Conservation (phyloP, 2,113 vertebrate species). For the Amazona guildingii region DNA sequence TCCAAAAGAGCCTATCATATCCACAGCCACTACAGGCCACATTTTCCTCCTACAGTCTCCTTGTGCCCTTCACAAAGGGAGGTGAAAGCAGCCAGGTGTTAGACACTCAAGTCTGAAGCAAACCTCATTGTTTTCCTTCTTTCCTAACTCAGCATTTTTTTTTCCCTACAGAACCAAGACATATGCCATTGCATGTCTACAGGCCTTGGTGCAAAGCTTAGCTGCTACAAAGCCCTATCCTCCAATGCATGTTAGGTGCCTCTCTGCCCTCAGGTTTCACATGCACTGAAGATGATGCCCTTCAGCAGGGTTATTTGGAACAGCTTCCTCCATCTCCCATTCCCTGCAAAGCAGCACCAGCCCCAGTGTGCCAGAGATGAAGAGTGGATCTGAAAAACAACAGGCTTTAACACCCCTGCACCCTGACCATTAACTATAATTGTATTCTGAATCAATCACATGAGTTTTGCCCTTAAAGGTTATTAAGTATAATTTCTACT, state of each 20-base stretch:
- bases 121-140: not conserved
- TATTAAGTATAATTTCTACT: slow-evolving; percentile 66
- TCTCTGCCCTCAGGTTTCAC: rapidly evolving
- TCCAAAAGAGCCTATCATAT: not conserved
- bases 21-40: not conserved
- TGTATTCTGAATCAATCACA: slow-evolving; percentile 64
- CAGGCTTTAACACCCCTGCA: not conserved
- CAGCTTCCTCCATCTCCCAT: not conserved
- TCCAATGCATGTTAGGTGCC: not conserved
- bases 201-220: not conserved
- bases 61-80: not conserved
- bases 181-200: not conserved
- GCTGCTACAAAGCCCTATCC: not conserved
- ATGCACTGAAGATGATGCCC: not conserved
- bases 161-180: not conserved
- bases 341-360: not conserved
- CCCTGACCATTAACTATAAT: slow-evolving; percentile 64
- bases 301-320: not conserved
- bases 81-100: not conserved
- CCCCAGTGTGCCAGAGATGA: not conserved
- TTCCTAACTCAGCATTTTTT: not conserved
- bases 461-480: slow-evolving; percentile 57
- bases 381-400: slow-evolving; percentile 5
- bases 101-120: not conserved
- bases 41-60: not conserved